Conservation (phyloP, 2,113 vertebrate genomes). For the human (Homo sapiens) region GRCh38 chr15:94267501-94268000, state of each 20-base stretch:
- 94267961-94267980: too few relatives aligned
- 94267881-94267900: background rate
- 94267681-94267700: background rate
- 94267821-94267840: background rate
- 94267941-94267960: too few relatives aligned
- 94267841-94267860: background rate
- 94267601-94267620: background rate
- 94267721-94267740: too few relatives aligned
- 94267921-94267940: too few relatives aligned
- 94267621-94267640: background rate
- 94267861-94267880: background rate
- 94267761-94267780: too few relatives aligned
- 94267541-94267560: background rate
- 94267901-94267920: too few relatives aligned
- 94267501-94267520: background rate
- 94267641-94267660: background rate
- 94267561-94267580: background rate
- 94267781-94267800: background rate
- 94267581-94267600: background rate
- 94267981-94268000: too few relatives aligned
- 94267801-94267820: background rate
- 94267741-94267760: background rate
- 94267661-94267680: background rate
- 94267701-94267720: background rate
- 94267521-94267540: background rate